Conservation (phyloP, 2,113 vertebrate genomes). For the Excalfactoria chinensis region DNA sequence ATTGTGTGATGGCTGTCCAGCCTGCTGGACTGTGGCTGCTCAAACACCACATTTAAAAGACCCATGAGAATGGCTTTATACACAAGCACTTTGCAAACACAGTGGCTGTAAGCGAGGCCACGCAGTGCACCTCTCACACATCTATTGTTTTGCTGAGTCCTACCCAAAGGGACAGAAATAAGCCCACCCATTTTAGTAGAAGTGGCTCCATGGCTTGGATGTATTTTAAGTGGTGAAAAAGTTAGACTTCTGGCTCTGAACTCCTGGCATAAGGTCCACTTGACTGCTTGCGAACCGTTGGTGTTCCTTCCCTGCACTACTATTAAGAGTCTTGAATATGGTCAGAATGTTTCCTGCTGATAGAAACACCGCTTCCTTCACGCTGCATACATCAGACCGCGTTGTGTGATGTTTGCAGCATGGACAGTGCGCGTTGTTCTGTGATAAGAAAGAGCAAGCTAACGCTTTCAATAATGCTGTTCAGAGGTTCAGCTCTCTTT, state of each 20-base stretch:
- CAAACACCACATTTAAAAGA: neutral
- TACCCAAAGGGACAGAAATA: neutral
- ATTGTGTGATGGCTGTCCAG: neutral
- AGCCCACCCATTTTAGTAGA: neutral
- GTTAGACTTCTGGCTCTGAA: neutral
- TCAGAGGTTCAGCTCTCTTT: neutral
- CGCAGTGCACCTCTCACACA: neutral
- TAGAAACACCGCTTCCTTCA: slow-evolving; percentile 16
- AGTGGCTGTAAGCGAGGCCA: neutral
- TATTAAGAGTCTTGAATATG: accelerated
- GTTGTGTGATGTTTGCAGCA: neutral
- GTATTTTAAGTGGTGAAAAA: neutral
- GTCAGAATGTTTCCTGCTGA: slow-evolving; percentile 37
- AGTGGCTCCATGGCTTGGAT: neutral
- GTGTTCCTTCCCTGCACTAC: too few relatives aligned
- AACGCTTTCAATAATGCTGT: neutral
- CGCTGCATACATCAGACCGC: neutral
- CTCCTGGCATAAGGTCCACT: neutral
- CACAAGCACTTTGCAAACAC: neutral
- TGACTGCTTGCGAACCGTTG: too few relatives aligned
- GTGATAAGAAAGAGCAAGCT: neutral
- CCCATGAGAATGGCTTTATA: accelerated
- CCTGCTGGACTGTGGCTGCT: neutral
- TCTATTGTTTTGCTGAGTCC: neutral
- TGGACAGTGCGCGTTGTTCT: accelerated